Base-by-base conservation (phyloP, 1,140 invertebrate genomes). In the Phenacoccus solenopsis region DNA sequence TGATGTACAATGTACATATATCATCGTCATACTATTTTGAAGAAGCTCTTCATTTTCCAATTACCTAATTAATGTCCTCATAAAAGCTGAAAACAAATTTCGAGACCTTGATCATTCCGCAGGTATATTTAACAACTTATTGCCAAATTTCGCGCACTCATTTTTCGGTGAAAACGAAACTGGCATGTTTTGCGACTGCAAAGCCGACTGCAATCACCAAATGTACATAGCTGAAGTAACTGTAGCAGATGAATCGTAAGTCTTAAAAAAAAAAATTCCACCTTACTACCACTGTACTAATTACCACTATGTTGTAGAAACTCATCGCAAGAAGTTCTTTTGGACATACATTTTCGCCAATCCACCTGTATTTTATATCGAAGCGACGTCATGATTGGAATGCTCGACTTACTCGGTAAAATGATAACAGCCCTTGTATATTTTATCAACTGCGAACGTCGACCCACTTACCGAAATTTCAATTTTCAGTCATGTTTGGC, bases 361-460 rank as follows among this genome's bases (percentile, higher is more conserved):
- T 27, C 71, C 10, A 69, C 71, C 1, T 72, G 72, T 21, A 73
- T 74, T n/a, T 73, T 73, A 5, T 77, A 76, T 59, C 71, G 70
- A 49, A 73, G 73, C 0, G 76, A 76, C 25, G 70, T 77, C 27
- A 69, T 74, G 0, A 73, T 73, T 49, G 74, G 75, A 10, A 74
- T 72, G 73, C 71, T 77, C 1, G 76, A 77, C 27, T 71, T 77
- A 27, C 57, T 75, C 12, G 76, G 76, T 76, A 73, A 64, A 70
- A n/a, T n/a, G n/a, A n/a, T n/a, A n/a, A n/a, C n/a, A n/a, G n/a
- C n/a, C n/a, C n/a, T n/a, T n/a, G n/a, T n/a, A n/a, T n/a, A n/a
- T n/a, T n/a, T n/a, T n/a, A n/a, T n/a, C n/a, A n/a, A n/a, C n/a
- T n/a, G n/a, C n/a, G n/a, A n/a, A n/a, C n/a, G n/a, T n/a, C n/a